Evolutionary conservation across 1,140 invertebrate genomes (phyloP).

Genomic region (Philotrypesis tridentata): DNA sequence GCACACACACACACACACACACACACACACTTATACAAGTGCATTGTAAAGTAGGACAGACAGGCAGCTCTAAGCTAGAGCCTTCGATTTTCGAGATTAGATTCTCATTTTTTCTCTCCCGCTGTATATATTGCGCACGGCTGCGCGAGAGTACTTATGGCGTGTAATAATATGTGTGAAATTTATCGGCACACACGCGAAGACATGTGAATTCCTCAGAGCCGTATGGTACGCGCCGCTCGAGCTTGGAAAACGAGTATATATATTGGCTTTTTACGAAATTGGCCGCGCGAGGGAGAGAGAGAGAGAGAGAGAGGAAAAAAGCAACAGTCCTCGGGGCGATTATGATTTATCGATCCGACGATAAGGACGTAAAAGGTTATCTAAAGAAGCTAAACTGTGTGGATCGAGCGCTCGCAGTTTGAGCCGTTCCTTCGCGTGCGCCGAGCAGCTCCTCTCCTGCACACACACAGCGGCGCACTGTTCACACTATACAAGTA

Average conservation of each 20-base stretch:
- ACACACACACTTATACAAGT: too few relatives aligned
- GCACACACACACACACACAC: too few relatives aligned
- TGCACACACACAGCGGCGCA: too few relatives aligned
- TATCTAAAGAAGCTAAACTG: conserved; percentile 42
- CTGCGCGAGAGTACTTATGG: too few relatives aligned
- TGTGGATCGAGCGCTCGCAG: not conserved
- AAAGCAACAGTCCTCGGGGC: conserved; percentile 39
- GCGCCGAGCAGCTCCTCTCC: not conserved
- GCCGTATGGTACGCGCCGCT: too few relatives aligned
- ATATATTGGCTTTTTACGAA: conserved; percentile 19
- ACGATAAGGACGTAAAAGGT: conserved; percentile 9
- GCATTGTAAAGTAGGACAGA: not conserved
- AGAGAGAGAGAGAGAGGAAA: not conserved
- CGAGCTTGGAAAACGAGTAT: not conserved
- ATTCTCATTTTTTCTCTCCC: not conserved
- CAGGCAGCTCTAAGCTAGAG: not conserved
- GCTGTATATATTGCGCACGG: not conserved
- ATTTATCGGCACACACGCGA: not conserved
- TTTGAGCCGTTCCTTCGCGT: not conserved
- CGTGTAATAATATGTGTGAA: not conserved
- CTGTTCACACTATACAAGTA: too few relatives aligned
- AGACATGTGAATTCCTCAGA: not conserved
- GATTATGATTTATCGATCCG: conserved; percentile 28
- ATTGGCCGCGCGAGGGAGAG: not conserved
- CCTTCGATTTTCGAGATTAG: not conserved